Percentiles rank a stretch among this genome's conserved stretches.
Evolutionary conservation across 2,888 invertebrate genomes (phyloP).

Genomic region (Drepanosiphum platanoidis): DNA sequence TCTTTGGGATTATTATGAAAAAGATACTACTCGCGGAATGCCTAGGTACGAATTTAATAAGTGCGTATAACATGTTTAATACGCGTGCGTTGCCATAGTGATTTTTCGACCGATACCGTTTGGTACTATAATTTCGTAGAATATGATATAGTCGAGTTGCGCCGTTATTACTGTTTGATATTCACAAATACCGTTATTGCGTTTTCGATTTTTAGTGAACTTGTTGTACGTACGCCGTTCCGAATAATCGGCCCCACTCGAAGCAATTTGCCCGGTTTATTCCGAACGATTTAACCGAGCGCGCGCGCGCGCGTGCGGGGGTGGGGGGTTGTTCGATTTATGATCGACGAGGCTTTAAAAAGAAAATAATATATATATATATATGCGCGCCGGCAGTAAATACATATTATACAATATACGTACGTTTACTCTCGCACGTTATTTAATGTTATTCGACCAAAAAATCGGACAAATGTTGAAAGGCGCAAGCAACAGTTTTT

Average conservation of each 20-base stretch:
- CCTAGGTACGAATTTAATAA: too few relatives aligned
- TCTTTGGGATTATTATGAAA: too few relatives aligned
- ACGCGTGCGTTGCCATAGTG: too few relatives aligned
- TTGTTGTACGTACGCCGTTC: neutral
- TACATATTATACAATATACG: too few relatives aligned
- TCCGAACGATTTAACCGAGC: conserved; percentile 50
- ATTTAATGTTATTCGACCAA: conserved; percentile 39
- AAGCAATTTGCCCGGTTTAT: conserved; percentile 14
- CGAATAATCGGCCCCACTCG: neutral
- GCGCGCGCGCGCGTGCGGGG: neutral
- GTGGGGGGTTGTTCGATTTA: conserved; percentile 9
- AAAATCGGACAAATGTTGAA: conserved; percentile 43
- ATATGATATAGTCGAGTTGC: too few relatives aligned
- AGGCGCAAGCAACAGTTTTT: conserved; percentile 20
- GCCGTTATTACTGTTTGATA: neutral
- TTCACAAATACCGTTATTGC: neutral
- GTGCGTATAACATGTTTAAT: too few relatives aligned
- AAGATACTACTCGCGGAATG: too few relatives aligned
- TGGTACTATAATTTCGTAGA: too few relatives aligned
- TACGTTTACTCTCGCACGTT: neutral
- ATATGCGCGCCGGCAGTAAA: too few relatives aligned
- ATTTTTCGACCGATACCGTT: too few relatives aligned
- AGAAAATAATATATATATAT: neutral
- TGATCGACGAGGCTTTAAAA: conserved; percentile 47
- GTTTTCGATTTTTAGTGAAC: neutral